Conservation (phyloP, 30 jellyfish, hydroid and myxozoan genomes). For the Sanderia malayensis region DNA sequence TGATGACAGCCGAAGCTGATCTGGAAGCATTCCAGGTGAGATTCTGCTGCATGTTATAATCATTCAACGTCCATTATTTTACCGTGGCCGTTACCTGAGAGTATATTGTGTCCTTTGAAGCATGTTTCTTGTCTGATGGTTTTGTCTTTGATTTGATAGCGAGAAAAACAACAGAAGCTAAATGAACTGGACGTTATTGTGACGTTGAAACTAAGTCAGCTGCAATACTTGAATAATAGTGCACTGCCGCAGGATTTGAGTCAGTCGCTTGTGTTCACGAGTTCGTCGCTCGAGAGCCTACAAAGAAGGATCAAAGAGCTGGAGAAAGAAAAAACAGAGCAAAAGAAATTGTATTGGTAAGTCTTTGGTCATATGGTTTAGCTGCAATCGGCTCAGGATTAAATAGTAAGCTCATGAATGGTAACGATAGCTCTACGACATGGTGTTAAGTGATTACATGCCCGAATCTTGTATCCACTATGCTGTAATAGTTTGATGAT, state of each 20-base stretch:
- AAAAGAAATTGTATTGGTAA: slow-evolving; percentile 72
- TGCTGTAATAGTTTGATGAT: background rate
- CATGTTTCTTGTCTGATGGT: no score
- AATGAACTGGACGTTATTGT: slow-evolving; percentile 93
- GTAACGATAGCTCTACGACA: background rate
- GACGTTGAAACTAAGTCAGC: slow-evolving; percentile 76
- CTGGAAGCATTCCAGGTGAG: slow-evolving; percentile 97
- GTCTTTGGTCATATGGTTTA: no score
- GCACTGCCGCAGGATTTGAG: slow-evolving; percentile 81
- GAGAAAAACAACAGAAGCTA: slow-evolving; percentile 94
- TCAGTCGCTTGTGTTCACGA: slow-evolving; percentile 69
- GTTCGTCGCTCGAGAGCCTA: slow-evolving; percentile 62
- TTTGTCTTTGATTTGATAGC: slow-evolving; percentile 35
- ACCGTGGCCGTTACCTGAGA: no score
- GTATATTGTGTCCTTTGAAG: no score
- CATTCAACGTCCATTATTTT: no score
- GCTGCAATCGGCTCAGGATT: no score
- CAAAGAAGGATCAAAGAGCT: slow-evolving; percentile 81
- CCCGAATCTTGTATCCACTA: background rate
- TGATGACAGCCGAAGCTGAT: slow-evolving; percentile 87
- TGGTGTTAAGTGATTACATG: background rate
- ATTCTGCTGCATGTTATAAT: no score
- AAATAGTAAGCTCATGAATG: background rate
- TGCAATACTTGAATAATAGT: slow-evolving; percentile 75
- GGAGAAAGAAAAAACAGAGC: slow-evolving; percentile 82